Conservation (phyloP, 2,797 vertebrate genomes). For the Lepus oiostolus region DNA sequence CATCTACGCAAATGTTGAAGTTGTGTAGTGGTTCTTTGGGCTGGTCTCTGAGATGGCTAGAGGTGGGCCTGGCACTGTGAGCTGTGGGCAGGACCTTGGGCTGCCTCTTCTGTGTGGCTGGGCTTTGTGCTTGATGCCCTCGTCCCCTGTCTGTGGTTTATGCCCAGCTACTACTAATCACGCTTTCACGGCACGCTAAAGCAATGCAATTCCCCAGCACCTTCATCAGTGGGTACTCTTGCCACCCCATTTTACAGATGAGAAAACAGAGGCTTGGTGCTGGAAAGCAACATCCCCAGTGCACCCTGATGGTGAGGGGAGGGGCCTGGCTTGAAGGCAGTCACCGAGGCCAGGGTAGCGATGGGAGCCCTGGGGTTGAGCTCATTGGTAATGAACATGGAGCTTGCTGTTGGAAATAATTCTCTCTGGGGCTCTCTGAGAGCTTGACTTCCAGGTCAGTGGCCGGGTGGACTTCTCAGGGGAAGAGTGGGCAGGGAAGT, state of each 20-base stretch:
- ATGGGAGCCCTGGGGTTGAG: accelerated
- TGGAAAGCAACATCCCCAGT: background rate
- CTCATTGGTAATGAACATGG: accelerated
- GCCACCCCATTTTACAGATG: background rate
- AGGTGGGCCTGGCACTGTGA: background rate
- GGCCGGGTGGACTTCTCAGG: background rate
- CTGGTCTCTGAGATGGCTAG: background rate
- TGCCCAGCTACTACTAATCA: background rate
- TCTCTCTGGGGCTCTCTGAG: background rate
- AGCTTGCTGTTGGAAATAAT: background rate
- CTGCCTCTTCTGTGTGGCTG: background rate
- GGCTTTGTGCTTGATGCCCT: no score
- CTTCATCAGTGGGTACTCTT: background rate
- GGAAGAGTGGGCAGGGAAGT: background rate
- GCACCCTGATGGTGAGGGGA: background rate
- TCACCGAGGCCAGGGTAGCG: background rate
- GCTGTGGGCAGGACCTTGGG: background rate
- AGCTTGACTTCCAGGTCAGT: background rate
- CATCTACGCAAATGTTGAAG: accelerated
- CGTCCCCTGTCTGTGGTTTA: background rate
- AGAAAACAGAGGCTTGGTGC: background rate
- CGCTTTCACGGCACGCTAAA: accelerated
- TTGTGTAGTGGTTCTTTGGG: background rate
- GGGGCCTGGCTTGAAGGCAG: background rate
- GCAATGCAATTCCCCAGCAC: no score